Percentiles rank a stretch among this genome's conserved stretches.
Evolutionary conservation across 2,888 invertebrate species (phyloP).

Genomic region (Perizoma flavofasciatum): DNA sequence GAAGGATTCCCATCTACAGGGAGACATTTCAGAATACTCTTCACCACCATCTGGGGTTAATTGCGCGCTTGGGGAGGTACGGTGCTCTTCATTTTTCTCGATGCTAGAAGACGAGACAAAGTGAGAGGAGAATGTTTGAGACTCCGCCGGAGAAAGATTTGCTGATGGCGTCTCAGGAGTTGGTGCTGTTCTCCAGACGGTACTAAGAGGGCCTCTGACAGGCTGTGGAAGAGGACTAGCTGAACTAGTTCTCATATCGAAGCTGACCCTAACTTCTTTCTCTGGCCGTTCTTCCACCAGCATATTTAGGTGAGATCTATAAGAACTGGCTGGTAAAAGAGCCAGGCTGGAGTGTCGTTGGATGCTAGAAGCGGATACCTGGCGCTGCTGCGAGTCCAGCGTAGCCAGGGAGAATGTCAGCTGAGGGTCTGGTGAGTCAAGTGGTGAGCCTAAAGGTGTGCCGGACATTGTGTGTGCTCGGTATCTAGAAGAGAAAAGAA

Average conservation of each 20-base stretch:
- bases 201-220: slow-evolving; percentile 72
- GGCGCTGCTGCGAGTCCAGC: slow-evolving; percentile 84
- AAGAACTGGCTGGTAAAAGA: slow-evolving; percentile 76
- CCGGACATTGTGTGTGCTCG: slow-evolving; percentile 92
- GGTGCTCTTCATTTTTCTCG: slow-evolving; percentile 71
- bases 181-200: slow-evolving; percentile 74
- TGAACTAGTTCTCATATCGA: slow-evolving; percentile 70
- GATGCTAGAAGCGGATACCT: slow-evolving; percentile 84
- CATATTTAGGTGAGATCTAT: slow-evolving; percentile 78
- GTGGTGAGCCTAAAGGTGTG: slow-evolving; percentile 91
- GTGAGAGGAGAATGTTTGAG: slow-evolving; percentile 86
- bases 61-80: slow-evolving; percentile 83
- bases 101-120: slow-evolving; percentile 83
- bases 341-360: slow-evolving; percentile 77
- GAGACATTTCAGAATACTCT: slow-evolving; percentile 71
- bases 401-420: slow-evolving; percentile 87
- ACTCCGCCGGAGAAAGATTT: slow-evolving; percentile 84
- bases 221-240: slow-evolving; percentile 65
- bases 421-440: slow-evolving; percentile 91
- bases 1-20: slow-evolving; percentile 86
- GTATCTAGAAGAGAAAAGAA: slow-evolving; percentile 84
- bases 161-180: slow-evolving; percentile 89
- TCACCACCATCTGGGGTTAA: slow-evolving; percentile 83
- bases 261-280: slow-evolving; percentile 77
- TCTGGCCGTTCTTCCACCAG: slow-evolving; percentile 76